Conservation (phyloP, 2,113 vertebrate species). For the Suncus etruscus region DNA sequence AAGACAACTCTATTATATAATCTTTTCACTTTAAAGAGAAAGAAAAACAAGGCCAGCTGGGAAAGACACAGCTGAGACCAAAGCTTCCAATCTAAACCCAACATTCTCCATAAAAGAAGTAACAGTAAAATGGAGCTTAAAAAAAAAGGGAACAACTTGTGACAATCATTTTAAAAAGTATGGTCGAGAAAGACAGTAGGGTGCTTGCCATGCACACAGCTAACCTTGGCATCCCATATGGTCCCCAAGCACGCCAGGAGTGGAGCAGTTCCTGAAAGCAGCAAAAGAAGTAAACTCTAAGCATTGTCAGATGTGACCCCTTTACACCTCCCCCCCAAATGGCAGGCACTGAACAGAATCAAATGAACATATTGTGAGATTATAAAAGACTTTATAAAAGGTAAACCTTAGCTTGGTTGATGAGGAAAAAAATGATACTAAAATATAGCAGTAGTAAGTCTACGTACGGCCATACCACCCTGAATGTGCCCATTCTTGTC, state of each 20-base stretch:
- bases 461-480: too few species aligned
- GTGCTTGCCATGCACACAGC: too few species aligned
- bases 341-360: neutral
- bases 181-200: neutral
- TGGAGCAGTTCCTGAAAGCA: too few species aligned
- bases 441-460: too few species aligned
- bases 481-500: too few species aligned
- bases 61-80: neutral
- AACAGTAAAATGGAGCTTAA: neutral
- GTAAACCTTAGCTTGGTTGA: neutral
- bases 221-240: too few species aligned
- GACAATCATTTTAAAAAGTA: neutral
- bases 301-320: too few species aligned
- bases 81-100: neutral
- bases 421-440: neutral
- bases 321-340: too few species aligned
- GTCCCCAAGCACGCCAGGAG: too few species aligned
- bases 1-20: neutral
- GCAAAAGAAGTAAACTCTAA: too few species aligned
- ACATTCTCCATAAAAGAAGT: constrained; percentile 7
- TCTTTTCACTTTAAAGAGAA: neutral
- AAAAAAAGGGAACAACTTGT: neutral
- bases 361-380: constrained; percentile 34
- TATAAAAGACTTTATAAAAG: neutral
- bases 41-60: neutral